phyloP scores from a whole-genome alignment of 2,888 invertebrate genomes.

The Cerastoderma edule region DNA sequence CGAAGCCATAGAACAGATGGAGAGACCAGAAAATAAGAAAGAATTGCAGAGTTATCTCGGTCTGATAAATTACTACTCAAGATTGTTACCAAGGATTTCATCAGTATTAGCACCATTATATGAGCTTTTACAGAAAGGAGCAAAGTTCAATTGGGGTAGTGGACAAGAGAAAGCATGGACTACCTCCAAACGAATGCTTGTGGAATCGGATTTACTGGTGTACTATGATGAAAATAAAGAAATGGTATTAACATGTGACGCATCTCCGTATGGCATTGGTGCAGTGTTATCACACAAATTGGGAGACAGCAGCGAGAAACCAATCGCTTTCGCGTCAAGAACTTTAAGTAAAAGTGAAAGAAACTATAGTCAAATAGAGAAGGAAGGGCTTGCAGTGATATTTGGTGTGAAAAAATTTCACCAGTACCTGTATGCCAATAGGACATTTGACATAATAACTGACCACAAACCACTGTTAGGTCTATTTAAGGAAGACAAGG shows the following conservation, averaged over 20 bases:
- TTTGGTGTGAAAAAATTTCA: conserved; percentile 66
- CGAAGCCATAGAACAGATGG: conserved; percentile 66
- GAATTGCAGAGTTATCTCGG: neutral
- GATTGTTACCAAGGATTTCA: conserved; percentile 64
- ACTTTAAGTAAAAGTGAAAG: conserved; percentile 52
- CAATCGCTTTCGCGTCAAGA: conserved; percentile 35
- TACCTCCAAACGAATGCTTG: conserved; percentile 57
- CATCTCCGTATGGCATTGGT: conserved; percentile 78
- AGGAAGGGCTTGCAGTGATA: no score
- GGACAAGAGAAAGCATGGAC: conserved; percentile 54
- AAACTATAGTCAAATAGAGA: conserved; percentile 62
- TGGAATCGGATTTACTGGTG: conserved; percentile 60
- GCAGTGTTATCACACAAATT: conserved; percentile 71
- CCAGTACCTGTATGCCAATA: conserved; percentile 57
- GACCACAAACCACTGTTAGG: conserved; percentile 40
- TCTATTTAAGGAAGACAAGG: conserved; percentile 18
- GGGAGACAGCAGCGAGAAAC: conserved; percentile 31
- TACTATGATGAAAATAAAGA: conserved; percentile 75
- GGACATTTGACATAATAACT: conserved; percentile 40
- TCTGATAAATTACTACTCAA: conserved; percentile 50
- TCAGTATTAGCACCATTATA: no score
- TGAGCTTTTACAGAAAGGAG: no score
- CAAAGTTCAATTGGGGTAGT: conserved; percentile 56
- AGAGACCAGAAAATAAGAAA: no score
- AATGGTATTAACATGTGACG: conserved; percentile 81